Evolutionary conservation across 2,888 invertebrate genomes (phyloP).

Genomic region (Netelia melanura): DNA sequence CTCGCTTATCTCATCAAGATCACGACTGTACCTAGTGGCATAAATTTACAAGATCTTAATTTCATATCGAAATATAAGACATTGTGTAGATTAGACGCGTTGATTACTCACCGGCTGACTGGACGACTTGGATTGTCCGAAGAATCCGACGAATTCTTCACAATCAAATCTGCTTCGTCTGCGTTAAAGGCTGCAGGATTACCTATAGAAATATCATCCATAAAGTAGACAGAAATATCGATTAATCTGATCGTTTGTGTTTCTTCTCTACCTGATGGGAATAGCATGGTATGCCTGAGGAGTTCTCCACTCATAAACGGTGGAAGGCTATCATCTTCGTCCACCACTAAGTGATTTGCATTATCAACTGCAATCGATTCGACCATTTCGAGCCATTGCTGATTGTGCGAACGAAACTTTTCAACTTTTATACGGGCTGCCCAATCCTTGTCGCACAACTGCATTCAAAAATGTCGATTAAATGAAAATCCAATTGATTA

Average conservation of each 20-base stretch:
- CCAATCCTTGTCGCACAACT: constrained; percentile 95
- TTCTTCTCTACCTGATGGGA: constrained; percentile 83
- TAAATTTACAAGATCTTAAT: constrained; percentile 4
- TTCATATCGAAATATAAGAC: neutral
- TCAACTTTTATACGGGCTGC: constrained; percentile 96
- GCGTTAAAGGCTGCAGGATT: constrained; percentile 73
- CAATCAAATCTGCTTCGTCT: constrained; percentile 80
- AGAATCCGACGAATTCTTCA: constrained; percentile 81
- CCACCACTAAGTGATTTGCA: constrained; percentile 85
- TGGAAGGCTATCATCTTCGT: constrained; percentile 89
- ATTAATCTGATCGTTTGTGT: neutral
- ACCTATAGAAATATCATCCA: constrained; percentile 50
- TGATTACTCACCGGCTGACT: constrained; percentile 84
- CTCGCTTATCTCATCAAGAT: constrained; percentile 86
- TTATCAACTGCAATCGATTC: constrained; percentile 89
- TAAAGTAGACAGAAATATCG: neutral
- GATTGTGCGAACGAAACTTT: constrained; percentile 99
- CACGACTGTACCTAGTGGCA: constrained; percentile 85
- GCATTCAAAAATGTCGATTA: constrained; percentile 42
- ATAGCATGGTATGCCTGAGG: constrained; percentile 87
- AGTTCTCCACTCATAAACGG: constrained; percentile 92
- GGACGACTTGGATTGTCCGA: constrained; percentile 85
- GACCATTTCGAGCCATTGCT: constrained; percentile 99
- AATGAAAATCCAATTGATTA: constrained; percentile 4
- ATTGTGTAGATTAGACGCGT: neutral